Evolutionary conservation across 2,113 vertebrate species (phyloP).

Genomic region (Eupsittula cactorum): DNA sequence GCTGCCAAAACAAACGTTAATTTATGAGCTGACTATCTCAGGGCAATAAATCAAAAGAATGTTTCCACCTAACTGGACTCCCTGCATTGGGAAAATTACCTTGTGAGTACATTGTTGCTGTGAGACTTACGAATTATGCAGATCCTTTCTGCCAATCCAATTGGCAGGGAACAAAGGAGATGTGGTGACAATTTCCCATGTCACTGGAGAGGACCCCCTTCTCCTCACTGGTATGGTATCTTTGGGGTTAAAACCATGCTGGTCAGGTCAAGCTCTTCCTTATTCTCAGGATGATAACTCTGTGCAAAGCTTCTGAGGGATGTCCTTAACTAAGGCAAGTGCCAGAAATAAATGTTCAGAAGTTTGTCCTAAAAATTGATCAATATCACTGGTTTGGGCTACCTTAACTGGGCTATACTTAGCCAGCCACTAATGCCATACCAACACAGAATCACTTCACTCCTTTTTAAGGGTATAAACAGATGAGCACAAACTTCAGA

Average conservation of each 20-base stretch:
- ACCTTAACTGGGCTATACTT: neutral
- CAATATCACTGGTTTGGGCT: neutral
- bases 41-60: constrained; percentile 20
- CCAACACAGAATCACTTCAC: neutral
- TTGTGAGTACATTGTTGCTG: neutral
- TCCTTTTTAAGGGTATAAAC: neutral
- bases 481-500: neutral
- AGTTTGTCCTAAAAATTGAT: neutral
- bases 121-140: neutral
- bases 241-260: neutral
- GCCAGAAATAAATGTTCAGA: neutral
- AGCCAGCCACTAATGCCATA: neutral
- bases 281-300: neutral
- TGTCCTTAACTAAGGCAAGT: neutral
- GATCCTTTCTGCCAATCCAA: neutral
- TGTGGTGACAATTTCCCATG: neutral
- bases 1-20: constrained; percentile 2
- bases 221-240: neutral
- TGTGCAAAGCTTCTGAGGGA: neutral
- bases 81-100: neutral
- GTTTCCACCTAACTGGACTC: constrained; percentile 7
- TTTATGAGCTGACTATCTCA: constrained; percentile 15
- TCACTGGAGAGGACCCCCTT: neutral
- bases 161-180: neutral
- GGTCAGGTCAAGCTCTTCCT: neutral